Percentiles rank a stretch among this genome's conserved stretches.
Evolutionary conservation across 2,888 invertebrate species (phyloP).

Genomic region (Sesamia inferens): DNA sequence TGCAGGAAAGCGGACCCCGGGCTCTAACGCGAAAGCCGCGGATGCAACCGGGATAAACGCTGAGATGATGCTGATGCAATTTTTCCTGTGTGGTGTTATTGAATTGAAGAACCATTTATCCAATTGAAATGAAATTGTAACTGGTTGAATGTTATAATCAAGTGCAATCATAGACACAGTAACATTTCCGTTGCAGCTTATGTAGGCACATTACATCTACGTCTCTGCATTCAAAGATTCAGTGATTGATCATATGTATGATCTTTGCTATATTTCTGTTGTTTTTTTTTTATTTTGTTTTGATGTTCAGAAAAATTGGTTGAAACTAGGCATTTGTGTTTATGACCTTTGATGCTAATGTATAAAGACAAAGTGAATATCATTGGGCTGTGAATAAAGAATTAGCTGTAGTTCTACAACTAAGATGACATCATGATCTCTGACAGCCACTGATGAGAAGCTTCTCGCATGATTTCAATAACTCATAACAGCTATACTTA

Average conservation of each 20-base stretch:
- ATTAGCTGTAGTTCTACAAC: neutral
- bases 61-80: no score
- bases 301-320: neutral
- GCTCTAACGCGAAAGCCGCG: no score
- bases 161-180: slow-evolving; percentile 21
- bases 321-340: neutral
- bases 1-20: no score
- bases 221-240: neutral
- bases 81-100: neutral
- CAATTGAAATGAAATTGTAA: slow-evolving; percentile 25
- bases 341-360: neutral
- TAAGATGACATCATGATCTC: neutral
- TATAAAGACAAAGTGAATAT: neutral
- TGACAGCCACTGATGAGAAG: neutral
- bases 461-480: neutral
- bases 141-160: slow-evolving; percentile 24
- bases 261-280: neutral
- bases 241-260: neutral
- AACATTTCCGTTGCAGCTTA: slow-evolving; percentile 26
- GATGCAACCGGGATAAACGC: no score
- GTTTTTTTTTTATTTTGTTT: neutral
- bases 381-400: neutral
- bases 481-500: neutral
- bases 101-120: slow-evolving; percentile 21
- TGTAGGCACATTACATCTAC: neutral